phyloP scores from a whole-genome alignment of 2,888 invertebrate genomes.

The Diadegma fenestrale region DNA sequence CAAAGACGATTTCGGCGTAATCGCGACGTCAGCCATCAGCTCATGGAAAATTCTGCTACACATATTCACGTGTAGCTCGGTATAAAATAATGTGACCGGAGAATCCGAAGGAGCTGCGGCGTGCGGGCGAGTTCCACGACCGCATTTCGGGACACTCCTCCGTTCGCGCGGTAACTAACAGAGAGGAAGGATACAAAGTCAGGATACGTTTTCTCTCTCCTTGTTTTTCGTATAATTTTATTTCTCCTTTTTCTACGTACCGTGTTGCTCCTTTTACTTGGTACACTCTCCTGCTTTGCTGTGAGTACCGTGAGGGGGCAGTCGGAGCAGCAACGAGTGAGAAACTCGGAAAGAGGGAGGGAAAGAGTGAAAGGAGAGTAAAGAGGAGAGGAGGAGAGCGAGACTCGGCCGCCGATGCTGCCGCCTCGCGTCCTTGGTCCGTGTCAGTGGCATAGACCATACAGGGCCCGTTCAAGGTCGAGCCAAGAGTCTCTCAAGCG shows the following conservation, averaged over 20 bases:
- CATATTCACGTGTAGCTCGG: conserved; percentile 1
- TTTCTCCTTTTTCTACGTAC: conserved; percentile 53
- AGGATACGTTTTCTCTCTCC: conserved; percentile 13
- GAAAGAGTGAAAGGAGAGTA: conserved; percentile 31
- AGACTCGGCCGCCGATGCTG: conserved; percentile 54
- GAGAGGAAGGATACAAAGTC: conserved; percentile 50
- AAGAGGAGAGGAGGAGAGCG: conserved; percentile 43
- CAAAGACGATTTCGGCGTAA: not conserved
- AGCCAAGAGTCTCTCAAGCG: conserved; percentile 75
- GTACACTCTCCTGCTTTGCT: conserved; percentile 47
- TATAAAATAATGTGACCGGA: conserved; percentile 28
- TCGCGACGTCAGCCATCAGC: not conserved
- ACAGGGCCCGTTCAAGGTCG: conserved; percentile 85
- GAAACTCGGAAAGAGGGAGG: conserved; percentile 5
- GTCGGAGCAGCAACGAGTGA: conserved; percentile 37
- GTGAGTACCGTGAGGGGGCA: conserved; percentile 55
- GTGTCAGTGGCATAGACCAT: conserved; percentile 85
- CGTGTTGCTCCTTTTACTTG: conserved; percentile 51
- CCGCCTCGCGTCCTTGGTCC: conserved; percentile 83
- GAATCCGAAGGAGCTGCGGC: conserved; percentile 62
- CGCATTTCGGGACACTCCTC: conserved; percentile 82
- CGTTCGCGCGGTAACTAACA: conserved; percentile 51
- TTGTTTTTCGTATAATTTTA: conserved; percentile 19
- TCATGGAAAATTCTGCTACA: conserved; percentile 16
- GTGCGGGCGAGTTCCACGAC: conserved; percentile 83